Base-by-base conservation (phyloP, 2,888 invertebrate genomes). In the Vanessa cardui region DNA sequence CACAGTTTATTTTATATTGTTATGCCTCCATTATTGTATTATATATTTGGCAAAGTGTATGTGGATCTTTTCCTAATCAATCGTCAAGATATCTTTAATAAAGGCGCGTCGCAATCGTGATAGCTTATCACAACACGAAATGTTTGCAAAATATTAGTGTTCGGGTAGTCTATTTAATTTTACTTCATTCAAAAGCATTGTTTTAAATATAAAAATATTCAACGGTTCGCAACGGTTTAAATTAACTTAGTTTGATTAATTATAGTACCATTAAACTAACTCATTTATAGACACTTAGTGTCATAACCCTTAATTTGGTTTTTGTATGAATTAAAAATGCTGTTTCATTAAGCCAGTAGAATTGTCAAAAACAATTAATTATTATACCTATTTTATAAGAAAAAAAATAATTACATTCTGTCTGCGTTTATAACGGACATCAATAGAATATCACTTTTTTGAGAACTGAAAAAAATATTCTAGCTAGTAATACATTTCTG, bases 401-500 rank as follows among this genome's bases (percentile, higher is more conserved):
- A 62, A 69, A 69, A 58, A 62, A 26, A 46, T 45, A 26, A 69
- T 58, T 20, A 45, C 45, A 66, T 70, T 49, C 56, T 39, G 62
- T 20, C 46, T 60, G 66, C 63, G 63, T 49, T 62, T 62, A 62
- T 64, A 63, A 63, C 33, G 52, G 46, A 70, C 58, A 52, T 54
- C 33, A 61, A 54, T 50, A 26, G 69, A 70, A 71, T 64, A 64
- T 50, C 68, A 71, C 80, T 81, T 85, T 62, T 47, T 59, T 33
- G 31, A 45, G 18, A 58, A 58, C 3, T 47, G 21, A 66, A 54
- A 62, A 68, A 64, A 83, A 72, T n/a, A n/a, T 39, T 26, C 39
- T 52, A 49, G 46, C 59, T 63, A 44, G 77, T 78, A 60, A 54
- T 33, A 77, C 83, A 87, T 89, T 78, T 80, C 80, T 81, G 71